A percentile compares a stretch with the other conserved stretches of the same genome.
phyloP scores from a whole-genome alignment of 1,140 invertebrate species.

The Bombus picipes region DNA sequence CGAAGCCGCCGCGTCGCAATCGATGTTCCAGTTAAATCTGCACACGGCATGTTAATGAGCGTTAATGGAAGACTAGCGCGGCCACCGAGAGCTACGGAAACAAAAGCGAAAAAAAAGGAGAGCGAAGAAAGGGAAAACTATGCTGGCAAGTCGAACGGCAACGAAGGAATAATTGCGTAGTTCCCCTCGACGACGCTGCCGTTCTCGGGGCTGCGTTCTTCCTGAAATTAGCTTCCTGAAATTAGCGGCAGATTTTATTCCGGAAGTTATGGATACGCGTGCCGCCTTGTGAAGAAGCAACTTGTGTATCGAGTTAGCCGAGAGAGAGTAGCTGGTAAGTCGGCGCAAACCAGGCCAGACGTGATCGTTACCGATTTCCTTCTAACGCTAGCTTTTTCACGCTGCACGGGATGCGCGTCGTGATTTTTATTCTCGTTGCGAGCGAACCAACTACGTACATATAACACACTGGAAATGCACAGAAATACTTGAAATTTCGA shows the following conservation, averaged over 20 bases:
- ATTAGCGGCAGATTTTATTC: slow-evolving; percentile 43
- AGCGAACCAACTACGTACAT: neutral
- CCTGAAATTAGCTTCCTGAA: slow-evolving; percentile 54
- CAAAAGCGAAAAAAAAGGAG: neutral
- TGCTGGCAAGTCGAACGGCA: slow-evolving; percentile 13
- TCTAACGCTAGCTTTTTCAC: neutral
- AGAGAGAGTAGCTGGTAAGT: neutral
- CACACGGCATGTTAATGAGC: slow-evolving; percentile 60
- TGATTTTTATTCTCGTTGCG: slow-evolving; percentile 6
- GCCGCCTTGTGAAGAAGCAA: neutral
- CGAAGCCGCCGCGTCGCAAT: neutral
- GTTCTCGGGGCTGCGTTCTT: slow-evolving; percentile 39
- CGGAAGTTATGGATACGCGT: slow-evolving; percentile 3
- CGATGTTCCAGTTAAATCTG: slow-evolving; percentile 55
- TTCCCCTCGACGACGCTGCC: neutral
- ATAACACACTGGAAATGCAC: too few relatives aligned
- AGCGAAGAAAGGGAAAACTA: slow-evolving; percentile 12
- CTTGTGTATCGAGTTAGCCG: slow-evolving; percentile 36
- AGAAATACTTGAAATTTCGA: neutral
- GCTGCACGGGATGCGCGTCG: neutral
- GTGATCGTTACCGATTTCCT: slow-evolving; percentile 28
- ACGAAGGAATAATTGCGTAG: slow-evolving; percentile 48
- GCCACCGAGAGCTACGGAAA: neutral
- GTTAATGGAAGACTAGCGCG: slow-evolving; percentile 54
- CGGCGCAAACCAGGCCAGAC: neutral